These are phyloP conservation scores for Drosophila novamexicana DNA, from an alignment of 1,140 invertebrate genomes.

Conservation along the genomic window DNA sequence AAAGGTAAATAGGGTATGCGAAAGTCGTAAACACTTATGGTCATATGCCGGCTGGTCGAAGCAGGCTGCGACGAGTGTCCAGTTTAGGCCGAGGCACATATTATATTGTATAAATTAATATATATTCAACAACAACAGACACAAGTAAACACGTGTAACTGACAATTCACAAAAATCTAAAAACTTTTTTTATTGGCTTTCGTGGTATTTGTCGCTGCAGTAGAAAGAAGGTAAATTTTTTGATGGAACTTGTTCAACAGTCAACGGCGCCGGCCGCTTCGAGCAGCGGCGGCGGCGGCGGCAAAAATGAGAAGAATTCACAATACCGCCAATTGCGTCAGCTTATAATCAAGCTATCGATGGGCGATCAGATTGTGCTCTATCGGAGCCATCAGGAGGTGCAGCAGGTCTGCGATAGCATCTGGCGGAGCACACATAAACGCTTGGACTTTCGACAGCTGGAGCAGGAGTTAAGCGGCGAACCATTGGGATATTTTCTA, in stretches of 20 bases:
- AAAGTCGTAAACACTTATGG: too few relatives aligned
- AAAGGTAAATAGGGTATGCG: too few relatives aligned
- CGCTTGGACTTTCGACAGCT: slow-evolving; percentile 43
- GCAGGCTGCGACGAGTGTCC: background rate
- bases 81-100: too few relatives aligned
- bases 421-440: slow-evolving; percentile 27
- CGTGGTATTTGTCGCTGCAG: background rate
- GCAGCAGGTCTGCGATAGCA: slow-evolving; percentile 16
- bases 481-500: slow-evolving; percentile 26
- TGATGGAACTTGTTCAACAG: background rate
- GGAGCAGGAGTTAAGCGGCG: slow-evolving; percentile 10
- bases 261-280: background rate
- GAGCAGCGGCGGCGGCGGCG: background rate
- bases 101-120: background rate
- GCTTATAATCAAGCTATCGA: slow-evolving; percentile 14
- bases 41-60: background rate
- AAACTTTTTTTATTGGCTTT: background rate
- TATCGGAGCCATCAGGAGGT: slow-evolving; percentile 21
- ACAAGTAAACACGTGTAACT: slow-evolving; percentile 12
- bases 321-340: background rate
- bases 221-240: background rate
- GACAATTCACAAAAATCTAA: slow-evolving; percentile 16
- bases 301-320: background rate
- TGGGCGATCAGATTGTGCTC: slow-evolving; percentile 36
- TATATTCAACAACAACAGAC: slow-evolving; percentile 7